Base-by-base conservation (phyloP, 1,140 invertebrate genomes). In the Hycleus cichorii region DNA sequence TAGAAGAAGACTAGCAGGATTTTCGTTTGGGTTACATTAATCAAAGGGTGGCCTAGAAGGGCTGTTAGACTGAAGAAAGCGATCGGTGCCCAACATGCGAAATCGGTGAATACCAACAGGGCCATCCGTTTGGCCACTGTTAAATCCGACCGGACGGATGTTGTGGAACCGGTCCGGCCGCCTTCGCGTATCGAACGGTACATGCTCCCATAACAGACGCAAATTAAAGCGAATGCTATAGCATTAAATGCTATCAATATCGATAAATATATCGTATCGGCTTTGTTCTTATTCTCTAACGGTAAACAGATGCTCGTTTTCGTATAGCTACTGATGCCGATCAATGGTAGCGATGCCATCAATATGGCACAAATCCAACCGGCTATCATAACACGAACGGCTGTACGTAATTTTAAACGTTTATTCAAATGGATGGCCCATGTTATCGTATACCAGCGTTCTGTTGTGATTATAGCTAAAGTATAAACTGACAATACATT, bases 1-100 rank as follows among this genome's bases (percentile, higher is more conserved):
- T 94, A 95, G 69, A 95, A 92, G 68, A 95, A 91, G 0, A 95
- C 90, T 3, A 95, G 75, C 5, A 95, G 75, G 50, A 95, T 90
- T 74, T 95, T 95, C 0, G 92, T 90, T 67, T 91, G 80, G 2
- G 88, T 89, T 2, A 94, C 87, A 67, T 88, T 84, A 10, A 95
- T 91, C 25, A 95, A 73, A 0, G 92, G 90, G 55, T 81, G 80
- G 1, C 91, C 91, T 2, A 86, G 77, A 10, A 86, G 72, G 1
- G 91, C 91, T 0, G 91, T 93, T 8, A 91, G 75, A 2, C 87
- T 88, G 73, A 91, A 91, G 69, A 92, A 91, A 0, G 86, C 87
- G 25, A 91, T 86, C 39, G 93, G 85, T 50, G 88, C 88, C 84
- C 90, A 89, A 68, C 91, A 95, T 0, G 87, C 80, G 66, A 95